Evolutionary conservation across 2,888 invertebrate genomes (phyloP).

Genomic region (Agriopis marginaria): DNA sequence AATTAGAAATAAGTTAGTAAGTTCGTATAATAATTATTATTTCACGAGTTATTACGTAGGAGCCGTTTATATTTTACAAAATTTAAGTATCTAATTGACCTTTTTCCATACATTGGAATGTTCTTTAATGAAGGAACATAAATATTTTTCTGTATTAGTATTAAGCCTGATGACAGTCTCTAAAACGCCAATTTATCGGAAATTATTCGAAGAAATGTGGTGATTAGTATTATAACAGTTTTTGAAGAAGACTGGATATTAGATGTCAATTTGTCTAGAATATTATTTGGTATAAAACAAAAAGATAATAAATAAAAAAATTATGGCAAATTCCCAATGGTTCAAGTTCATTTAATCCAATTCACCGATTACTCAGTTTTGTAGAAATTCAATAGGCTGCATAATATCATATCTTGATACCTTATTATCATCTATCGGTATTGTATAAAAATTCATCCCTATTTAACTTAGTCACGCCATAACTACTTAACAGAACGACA

Average conservation of each 20-base stretch:
- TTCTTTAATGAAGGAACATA: slow-evolving; percentile 25
- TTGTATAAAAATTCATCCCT: too few relatives aligned
- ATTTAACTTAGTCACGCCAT: too few relatives aligned
- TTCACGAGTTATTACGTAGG: not conserved
- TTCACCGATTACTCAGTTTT: not conserved
- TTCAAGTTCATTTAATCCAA: not conserved
- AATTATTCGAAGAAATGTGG: slow-evolving; percentile 24
- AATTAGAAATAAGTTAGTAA: too few relatives aligned
- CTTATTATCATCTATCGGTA: too few relatives aligned
- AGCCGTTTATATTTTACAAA: slow-evolving; percentile 22
- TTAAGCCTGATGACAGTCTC: slow-evolving; percentile 6
- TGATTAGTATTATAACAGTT: not conserved
- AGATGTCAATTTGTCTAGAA: not conserved
- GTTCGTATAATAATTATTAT: not conserved
- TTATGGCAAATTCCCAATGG: not conserved
- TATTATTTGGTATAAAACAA: not conserved
- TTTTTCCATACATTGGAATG: slow-evolving; percentile 33
- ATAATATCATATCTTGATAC: too few relatives aligned
- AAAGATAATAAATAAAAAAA: not conserved
- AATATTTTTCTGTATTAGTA: slow-evolving; percentile 15
- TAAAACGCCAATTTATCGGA: slow-evolving; percentile 28
- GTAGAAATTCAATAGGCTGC: too few relatives aligned
- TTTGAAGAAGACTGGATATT: slow-evolving; percentile 3
- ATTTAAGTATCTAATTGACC: slow-evolving; percentile 33
- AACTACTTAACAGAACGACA: too few relatives aligned